Conservation (phyloP, 2,888 invertebrate genomes). For the Hermodice carunculata region DNA sequence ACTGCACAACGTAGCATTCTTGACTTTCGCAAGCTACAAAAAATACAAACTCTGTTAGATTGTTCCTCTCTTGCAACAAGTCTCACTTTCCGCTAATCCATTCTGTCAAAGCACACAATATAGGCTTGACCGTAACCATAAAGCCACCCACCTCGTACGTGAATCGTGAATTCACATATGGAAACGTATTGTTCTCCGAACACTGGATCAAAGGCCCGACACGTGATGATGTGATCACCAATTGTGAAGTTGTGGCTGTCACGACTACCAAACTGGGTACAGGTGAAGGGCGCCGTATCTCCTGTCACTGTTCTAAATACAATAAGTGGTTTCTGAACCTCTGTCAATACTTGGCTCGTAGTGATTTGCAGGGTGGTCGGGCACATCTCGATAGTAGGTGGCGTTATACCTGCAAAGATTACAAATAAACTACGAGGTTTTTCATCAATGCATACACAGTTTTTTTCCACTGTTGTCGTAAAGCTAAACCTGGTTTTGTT, state of each 20-base stretch:
- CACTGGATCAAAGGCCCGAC: conserved; percentile 36
- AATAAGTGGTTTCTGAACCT: conserved; percentile 22
- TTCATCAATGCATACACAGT: not conserved
- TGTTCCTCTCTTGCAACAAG: too few species aligned
- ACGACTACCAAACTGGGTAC: conserved; percentile 29
- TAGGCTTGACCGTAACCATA: too few species aligned
- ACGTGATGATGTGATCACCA: conserved; percentile 30
- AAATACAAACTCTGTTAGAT: too few species aligned
- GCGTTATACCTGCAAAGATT: conserved; percentile 26
- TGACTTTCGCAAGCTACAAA: too few species aligned
- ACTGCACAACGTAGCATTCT: too few species aligned
- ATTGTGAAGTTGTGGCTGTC: conserved; percentile 29
- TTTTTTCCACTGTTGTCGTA: too few species aligned
- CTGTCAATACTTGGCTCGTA: conserved; percentile 19
- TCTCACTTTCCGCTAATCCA: too few species aligned
- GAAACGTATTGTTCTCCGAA: conserved; percentile 31
- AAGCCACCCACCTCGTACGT: conserved; percentile 35
- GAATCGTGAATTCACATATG: conserved; percentile 29
- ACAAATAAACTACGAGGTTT: not conserved
- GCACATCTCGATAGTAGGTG: conserved; percentile 32
- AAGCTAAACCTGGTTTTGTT: too few species aligned
- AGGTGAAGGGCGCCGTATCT: conserved; percentile 23
- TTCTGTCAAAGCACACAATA: too few species aligned
- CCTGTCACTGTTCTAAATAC: conserved; percentile 29
- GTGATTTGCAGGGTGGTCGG: conserved; percentile 25